A percentile compares a stretch with the other conserved stretches of the same genome.
phyloP scores from a whole-genome alignment of 1,140 invertebrate genomes.

The Acromyrmex heyeri region DNA sequence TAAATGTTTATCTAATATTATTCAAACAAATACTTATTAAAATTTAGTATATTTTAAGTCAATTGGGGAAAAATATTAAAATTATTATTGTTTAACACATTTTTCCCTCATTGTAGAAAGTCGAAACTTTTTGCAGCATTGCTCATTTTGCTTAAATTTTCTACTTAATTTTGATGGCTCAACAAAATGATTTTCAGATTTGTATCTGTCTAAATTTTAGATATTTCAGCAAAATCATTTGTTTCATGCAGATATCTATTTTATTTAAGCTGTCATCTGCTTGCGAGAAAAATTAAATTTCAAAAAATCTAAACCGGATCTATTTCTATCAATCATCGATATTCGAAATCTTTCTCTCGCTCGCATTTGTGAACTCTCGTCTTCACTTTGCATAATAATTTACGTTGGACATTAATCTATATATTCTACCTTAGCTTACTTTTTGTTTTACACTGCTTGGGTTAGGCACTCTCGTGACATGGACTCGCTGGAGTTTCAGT shows the following conservation, averaged over 20 bases:
- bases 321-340: neutral
- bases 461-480: slow-evolving; percentile 49
- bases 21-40: no score
- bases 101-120: no score
- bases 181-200: no score
- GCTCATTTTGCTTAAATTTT: no score
- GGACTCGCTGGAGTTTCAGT: slow-evolving; percentile 52
- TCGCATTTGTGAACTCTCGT: slow-evolving; percentile 2
- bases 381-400: slow-evolving; percentile 41
- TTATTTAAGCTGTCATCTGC: neutral
- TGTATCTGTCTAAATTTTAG: no score
- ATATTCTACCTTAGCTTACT: slow-evolving; percentile 47
- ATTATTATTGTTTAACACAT: no score
- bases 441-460: slow-evolving; percentile 65
- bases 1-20: no score
- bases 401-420: slow-evolving; percentile 53
- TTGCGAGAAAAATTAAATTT: slow-evolving; percentile 18
- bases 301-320: neutral
- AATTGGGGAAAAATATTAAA: no score
- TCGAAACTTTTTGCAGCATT: neutral
- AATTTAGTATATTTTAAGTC: no score
- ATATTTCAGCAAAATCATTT: no score
- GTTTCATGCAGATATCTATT: neutral
- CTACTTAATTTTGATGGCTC: no score
- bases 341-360: neutral